phyloP scores from a whole-genome alignment of 2,113 vertebrate genomes.

The Hemichromis elongatus region DNA sequence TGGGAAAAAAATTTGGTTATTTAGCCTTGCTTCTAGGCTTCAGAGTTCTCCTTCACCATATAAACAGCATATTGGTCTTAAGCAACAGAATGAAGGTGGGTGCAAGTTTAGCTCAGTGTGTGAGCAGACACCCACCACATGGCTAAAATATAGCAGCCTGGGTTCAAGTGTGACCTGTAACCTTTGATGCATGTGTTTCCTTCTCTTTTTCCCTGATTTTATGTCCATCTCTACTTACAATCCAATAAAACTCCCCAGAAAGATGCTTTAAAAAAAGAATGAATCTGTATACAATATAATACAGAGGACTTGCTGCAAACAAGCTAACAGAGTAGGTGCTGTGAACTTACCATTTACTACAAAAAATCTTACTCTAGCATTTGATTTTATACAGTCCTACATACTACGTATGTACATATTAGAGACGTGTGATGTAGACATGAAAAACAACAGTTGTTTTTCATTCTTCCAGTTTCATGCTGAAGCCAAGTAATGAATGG shows the following conservation, averaged over 20 bases:
- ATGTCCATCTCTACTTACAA: neutral
- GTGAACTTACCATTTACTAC: neutral
- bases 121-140: neutral
- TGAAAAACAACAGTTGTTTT: neutral
- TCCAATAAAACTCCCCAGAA: too few species aligned
- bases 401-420: fast-evolving
- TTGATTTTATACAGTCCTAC: neutral
- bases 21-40: neutral
- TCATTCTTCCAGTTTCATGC: neutral
- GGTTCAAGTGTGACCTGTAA: neutral
- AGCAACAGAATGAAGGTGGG: neutral
- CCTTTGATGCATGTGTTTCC: neutral
- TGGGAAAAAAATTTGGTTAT: neutral
- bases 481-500: neutral
- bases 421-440: neutral
- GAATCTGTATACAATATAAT: neutral
- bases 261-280: neutral
- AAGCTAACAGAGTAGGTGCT: neutral
- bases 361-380: neutral
- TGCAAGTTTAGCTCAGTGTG: neutral
- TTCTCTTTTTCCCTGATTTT: neutral
- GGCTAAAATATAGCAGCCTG: neutral
- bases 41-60: neutral
- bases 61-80: neutral
- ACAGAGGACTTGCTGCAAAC: neutral